These are phyloP conservation scores for Psammodynastes pulverulentus DNA, from an alignment of 2,113 vertebrate species.

Conservation along the genomic window DNA sequence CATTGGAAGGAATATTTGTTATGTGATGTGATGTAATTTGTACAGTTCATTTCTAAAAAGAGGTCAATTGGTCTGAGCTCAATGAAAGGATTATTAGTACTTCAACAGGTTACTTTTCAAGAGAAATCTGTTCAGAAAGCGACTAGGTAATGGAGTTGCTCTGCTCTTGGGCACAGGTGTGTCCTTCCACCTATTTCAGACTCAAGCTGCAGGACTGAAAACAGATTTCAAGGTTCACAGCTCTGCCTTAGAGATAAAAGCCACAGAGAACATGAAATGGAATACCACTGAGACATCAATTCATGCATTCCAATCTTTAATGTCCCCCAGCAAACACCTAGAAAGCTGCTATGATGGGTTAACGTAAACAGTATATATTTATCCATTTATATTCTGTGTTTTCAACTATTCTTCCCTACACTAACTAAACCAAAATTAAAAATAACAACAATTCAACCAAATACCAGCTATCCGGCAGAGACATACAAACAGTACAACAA, in stretches of 20 bases:
- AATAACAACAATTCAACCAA: not conserved
- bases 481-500: not conserved
- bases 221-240: not conserved
- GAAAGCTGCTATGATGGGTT: not conserved
- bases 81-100: not conserved
- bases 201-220: not conserved
- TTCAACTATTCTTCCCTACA: not conserved
- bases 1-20: not conserved
- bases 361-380: not conserved
- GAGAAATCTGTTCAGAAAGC: not conserved
- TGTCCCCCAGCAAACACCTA: not conserved
- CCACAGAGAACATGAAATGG: not conserved
- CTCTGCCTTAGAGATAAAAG: not conserved
- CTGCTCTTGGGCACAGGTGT: not conserved
- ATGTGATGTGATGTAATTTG: not conserved
- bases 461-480: not conserved
- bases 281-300: not conserved
- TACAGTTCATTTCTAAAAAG: not conserved
- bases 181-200: not conserved
- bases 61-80: not conserved
- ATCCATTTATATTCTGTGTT: not conserved
- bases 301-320: not conserved
- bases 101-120: not conserved
- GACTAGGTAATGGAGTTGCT: too few relatives aligned
- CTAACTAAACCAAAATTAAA: not conserved